Evolutionary conservation across 1,140 invertebrate species (phyloP).

Genomic region (Trichonephila clavata): DNA sequence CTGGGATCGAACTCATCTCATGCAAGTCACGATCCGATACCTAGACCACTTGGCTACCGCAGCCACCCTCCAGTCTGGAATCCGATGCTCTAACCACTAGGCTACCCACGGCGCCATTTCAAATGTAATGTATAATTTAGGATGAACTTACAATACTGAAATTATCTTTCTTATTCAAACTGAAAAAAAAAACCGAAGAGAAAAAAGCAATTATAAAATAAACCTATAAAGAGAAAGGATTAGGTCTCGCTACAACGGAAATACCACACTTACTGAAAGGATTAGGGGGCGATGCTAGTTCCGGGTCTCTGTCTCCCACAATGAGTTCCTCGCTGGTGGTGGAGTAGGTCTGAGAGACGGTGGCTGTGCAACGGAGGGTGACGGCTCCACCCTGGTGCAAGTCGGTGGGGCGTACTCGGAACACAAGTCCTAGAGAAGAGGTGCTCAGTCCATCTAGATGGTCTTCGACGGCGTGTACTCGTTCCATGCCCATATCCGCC

Average conservation of each 20-base stretch:
- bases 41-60: too few relatives aligned
- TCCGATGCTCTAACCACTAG: too few relatives aligned
- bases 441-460: conserved; percentile 53
- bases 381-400: conserved; percentile 25
- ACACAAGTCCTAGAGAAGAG: conserved; percentile 35
- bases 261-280: conserved; percentile 40
- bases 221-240: too few relatives aligned
- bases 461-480: neutral
- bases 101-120: too few relatives aligned
- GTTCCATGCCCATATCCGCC: conserved; percentile 40
- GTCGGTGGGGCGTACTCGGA: conserved; percentile 25
- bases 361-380: conserved; percentile 61
- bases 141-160: too few relatives aligned
- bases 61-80: too few relatives aligned
- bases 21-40: too few relatives aligned
- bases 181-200: too few relatives aligned
- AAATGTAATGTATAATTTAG: too few relatives aligned
- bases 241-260: neutral
- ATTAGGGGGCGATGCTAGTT: neutral
- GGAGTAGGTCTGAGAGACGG: conserved; percentile 70
- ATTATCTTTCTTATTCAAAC: too few relatives aligned
- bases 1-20: too few relatives aligned
- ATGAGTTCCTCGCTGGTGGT: conserved; percentile 69
- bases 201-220: too few relatives aligned
- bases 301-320: conserved; percentile 46